Evolutionary conservation across 2,797 vertebrate genomes (phyloP), one percentile per base, ranked within the genome.

Genomic region (Brachymystax lenok): DNA sequence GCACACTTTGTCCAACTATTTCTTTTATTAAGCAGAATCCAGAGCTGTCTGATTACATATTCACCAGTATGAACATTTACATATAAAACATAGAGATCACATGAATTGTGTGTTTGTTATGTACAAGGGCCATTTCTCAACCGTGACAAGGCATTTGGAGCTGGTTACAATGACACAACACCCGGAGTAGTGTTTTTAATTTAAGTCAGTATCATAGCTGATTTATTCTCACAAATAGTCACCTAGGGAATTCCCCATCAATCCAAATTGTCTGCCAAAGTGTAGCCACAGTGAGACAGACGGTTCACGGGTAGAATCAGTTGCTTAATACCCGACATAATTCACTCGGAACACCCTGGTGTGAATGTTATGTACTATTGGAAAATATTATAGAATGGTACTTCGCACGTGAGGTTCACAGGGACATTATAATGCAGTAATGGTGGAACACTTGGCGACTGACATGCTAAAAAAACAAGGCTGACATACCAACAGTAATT

Each of bases 351-450:
- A 83, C 64, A 10, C 71, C 69, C 77, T 72, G 67, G 71, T 24
- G 50, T 46, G 77, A 85, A 79, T 78, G 86, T 87, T 80, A 85
- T 85, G 84, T 35, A 78, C 72, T 10, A 69, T 79, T 74, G 78
- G 69, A 30, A 79, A 81, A 76, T 76, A 77, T 76, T 73, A 28
- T 52, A 61, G 27, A 63, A 30, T 17, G 33, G 14, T 17, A 46
- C 40, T 12, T 46, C 0, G 10, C 2, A 28, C 61, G 19, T 59
- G 6, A 79, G 80, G 85, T 82, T 77, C 76, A 82, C 71, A 69
- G 52, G 0, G n/a, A 66, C 30, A 64, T 54, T 54, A 4, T 46
- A 46, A 46, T 54, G 51, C 51, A 54, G 51, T 54, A 54, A 54
- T 54, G 51, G 51, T 0, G 16, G 16, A 54, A 54, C 51, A 54